Evolutionary conservation across 2,888 invertebrate genomes (phyloP).

Genomic region (Drosophila silvestris): DNA sequence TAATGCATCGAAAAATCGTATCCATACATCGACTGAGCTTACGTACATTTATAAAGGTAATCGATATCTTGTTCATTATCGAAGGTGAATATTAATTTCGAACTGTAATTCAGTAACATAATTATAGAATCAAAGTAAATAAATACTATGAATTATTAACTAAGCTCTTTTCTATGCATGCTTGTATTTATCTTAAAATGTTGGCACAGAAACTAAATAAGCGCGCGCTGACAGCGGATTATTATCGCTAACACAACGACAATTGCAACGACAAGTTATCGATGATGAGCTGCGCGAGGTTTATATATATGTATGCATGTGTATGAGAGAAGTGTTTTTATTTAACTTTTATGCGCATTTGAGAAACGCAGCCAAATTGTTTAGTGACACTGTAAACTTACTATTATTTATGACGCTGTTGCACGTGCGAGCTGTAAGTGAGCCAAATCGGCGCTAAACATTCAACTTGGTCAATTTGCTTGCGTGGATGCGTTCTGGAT

Average conservation of each 20-base stretch:
- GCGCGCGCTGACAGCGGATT: background rate
- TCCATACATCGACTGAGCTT: background rate
- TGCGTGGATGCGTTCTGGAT: conserved; percentile 55
- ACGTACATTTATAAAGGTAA: background rate
- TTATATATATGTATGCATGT: conserved; percentile 41
- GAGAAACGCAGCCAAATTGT: conserved; percentile 4
- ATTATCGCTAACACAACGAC: conserved; percentile 31
- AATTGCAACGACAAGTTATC: conserved; percentile 47
- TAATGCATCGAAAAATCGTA: background rate
- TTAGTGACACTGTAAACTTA: conserved; percentile 11
- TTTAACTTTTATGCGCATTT: conserved; percentile 56
- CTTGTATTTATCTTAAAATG: background rate
- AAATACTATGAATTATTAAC: background rate
- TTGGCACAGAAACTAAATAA: conserved; percentile 2
- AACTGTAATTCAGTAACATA: background rate
- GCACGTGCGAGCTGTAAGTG: conserved; percentile 28
- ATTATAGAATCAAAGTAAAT: background rate
- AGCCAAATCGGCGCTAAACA: conserved; percentile 28
- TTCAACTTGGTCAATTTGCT: conserved; percentile 28
- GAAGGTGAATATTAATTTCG: background rate
- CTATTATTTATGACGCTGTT: conserved; percentile 35
- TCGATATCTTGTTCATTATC: background rate
- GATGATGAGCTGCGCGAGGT: conserved; percentile 64
- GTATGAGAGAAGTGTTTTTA: conserved; percentile 64
- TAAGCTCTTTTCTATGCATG: background rate